Evolutionary conservation across 2,888 invertebrate species (phyloP).

Genomic region (Pomacea canaliculata): DNA sequence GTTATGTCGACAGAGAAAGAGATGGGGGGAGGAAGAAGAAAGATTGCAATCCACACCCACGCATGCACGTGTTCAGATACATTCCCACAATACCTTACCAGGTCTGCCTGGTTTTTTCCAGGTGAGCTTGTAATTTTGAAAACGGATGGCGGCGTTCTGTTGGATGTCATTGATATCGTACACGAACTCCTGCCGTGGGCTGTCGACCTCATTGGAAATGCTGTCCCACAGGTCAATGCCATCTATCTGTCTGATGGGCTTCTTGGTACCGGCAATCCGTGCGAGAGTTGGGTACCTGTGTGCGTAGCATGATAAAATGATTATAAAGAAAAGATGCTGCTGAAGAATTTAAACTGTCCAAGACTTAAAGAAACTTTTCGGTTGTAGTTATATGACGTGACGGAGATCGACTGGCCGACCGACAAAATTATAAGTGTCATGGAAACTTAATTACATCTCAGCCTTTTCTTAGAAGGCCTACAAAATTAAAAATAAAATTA

Average conservation of each 20-base stretch:
- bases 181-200: not conserved
- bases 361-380: too few relatives aligned
- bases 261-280: not conserved
- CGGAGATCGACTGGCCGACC: too few relatives aligned
- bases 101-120: not conserved
- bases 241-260: not conserved
- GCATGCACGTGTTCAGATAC: not conserved
- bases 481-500: too few relatives aligned
- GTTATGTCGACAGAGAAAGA: too few relatives aligned
- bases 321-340: too few relatives aligned
- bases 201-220: not conserved
- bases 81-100: not conserved
- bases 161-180: not conserved
- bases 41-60: not conserved
- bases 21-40: too few relatives aligned
- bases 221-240: not conserved
- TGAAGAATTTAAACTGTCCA: too few relatives aligned
- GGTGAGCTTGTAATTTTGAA: not conserved
- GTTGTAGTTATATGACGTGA: too few relatives aligned
- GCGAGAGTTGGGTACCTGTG: not conserved
- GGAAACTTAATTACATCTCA: too few relatives aligned
- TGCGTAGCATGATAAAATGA: too few relatives aligned
- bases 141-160: not conserved
- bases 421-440: too few relatives aligned
- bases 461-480: too few relatives aligned